A percentile compares a stretch with the other conserved stretches of the same genome.
phyloP scores from a whole-genome alignment of 2,888 invertebrate genomes.

The Dicyrtomina minuta region DNA sequence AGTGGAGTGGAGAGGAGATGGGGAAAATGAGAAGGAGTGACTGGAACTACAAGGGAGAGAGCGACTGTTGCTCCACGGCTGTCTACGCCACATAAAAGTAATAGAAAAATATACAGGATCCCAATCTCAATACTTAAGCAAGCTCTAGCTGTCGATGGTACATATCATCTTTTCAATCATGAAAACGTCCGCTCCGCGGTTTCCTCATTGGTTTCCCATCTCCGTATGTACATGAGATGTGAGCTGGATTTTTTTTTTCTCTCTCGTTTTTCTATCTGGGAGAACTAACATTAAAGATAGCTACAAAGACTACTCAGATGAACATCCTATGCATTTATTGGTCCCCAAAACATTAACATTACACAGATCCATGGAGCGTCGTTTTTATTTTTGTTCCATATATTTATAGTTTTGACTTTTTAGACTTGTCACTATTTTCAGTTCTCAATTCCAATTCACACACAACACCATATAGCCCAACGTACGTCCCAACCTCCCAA shows the following conservation, averaged over 20 bases:
- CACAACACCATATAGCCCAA: neutral
- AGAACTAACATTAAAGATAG: neutral
- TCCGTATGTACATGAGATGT: neutral
- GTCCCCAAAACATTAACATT: too few species aligned
- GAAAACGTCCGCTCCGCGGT: constrained; percentile 18
- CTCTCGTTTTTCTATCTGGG: neutral
- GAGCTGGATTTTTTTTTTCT: too few species aligned
- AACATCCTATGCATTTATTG: too few species aligned
- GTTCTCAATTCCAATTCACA: neutral
- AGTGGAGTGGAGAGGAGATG: neutral
- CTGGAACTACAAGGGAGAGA: too few species aligned
- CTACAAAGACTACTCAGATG: neutral
- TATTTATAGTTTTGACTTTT: too few species aligned
- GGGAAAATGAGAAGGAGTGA: constrained; percentile 2
- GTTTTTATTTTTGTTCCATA: too few species aligned
- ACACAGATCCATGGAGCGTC: too few species aligned
- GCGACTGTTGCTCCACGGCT: constrained; percentile 16
- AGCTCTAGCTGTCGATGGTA: constrained; percentile 16
- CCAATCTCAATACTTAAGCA: neutral
- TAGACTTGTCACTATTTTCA: too few species aligned
- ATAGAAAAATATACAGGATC: constrained; percentile 22
- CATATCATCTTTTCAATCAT: constrained; percentile 15
- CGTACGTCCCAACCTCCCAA: too few species aligned
- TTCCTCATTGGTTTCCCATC: constrained; percentile 19
- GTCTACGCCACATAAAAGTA: constrained; percentile 21